A percentile compares a stretch with the other conserved stretches of the same genome.
Conservation (phyloP, 2,797 vertebrate genomes). For the Eulemur rubriventer region DNA sequence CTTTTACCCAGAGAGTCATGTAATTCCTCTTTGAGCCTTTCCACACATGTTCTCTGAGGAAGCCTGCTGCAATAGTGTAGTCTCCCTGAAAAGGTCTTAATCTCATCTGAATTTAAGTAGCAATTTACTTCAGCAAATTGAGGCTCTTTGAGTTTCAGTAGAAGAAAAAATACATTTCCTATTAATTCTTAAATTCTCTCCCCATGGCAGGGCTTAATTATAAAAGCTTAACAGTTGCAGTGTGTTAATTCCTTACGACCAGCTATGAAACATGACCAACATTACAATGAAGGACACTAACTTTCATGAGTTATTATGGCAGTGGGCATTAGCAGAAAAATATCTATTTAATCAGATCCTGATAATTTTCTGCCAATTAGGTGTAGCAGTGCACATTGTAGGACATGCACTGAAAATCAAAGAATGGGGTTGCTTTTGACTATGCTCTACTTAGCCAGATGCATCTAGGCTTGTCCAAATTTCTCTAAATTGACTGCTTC, state of each 20-base stretch:
- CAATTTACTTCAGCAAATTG: conserved; percentile 13
- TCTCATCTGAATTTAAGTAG: conserved; percentile 20
- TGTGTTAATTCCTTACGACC: neutral
- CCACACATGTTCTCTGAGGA: neutral
- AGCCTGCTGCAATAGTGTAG: neutral
- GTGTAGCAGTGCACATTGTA: neutral
- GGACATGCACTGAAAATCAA: neutral
- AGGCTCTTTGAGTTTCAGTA: neutral
- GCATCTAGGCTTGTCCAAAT: neutral
- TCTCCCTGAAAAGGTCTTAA: neutral
- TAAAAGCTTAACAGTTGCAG: neutral
- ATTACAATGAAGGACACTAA: neutral
- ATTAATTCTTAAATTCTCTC: neutral
- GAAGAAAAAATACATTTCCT: neutral
- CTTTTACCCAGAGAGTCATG: neutral
- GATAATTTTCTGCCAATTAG: neutral
- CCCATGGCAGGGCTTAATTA: neutral
- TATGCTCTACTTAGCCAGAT: neutral
- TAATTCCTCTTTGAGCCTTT: neutral
- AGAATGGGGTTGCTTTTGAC: neutral
- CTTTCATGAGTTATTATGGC: conserved; percentile 38
- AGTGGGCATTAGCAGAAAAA: neutral
- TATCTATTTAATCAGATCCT: neutral
- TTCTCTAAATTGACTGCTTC: neutral
- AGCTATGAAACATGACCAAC: neutral